Evolutionary conservation across 1,140 invertebrate genomes (phyloP).

Genomic region (Helicoverpa armigera): DNA sequence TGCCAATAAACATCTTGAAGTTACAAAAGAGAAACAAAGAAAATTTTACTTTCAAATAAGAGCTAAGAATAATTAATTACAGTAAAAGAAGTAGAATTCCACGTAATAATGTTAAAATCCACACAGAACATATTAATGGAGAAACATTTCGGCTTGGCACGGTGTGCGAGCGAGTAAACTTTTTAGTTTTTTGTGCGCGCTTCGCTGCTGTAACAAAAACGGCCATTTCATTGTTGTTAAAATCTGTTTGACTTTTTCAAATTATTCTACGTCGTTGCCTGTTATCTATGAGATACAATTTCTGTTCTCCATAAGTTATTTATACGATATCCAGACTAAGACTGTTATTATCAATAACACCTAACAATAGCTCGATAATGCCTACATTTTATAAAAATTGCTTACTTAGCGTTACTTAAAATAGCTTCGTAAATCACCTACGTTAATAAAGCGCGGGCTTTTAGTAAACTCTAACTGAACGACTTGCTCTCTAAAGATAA

Average conservation of each 20-base stretch:
- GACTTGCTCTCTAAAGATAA: conserved; percentile 8
- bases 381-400: too few species aligned
- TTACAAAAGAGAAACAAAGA: background rate
- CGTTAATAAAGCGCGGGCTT: background rate
- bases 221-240: conserved; percentile 19
- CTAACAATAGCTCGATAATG: too few species aligned
- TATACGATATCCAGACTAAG: too few species aligned
- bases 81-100: conserved; percentile 4
- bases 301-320: background rate
- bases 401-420: background rate
- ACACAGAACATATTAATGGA: conserved; percentile 24
- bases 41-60: conserved; percentile 6
- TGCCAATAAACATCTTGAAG: background rate
- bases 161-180: conserved; percentile 9
- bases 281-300: background rate
- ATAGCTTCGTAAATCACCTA: background rate
- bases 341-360: too few species aligned
- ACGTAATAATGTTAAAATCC: conserved; percentile 8
- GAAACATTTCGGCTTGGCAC: conserved; percentile 33
- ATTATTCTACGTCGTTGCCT: conserved; percentile 4
- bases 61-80: conserved; percentile 19
- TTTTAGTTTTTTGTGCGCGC: conserved; percentile 22
- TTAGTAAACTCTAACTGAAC: conserved; percentile 19
- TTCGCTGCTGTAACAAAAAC: conserved; percentile 5
- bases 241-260: conserved; percentile 25